phyloP scores from a whole-genome alignment of 2,797 vertebrate genomes.

The Nyctalus aviator region DNA sequence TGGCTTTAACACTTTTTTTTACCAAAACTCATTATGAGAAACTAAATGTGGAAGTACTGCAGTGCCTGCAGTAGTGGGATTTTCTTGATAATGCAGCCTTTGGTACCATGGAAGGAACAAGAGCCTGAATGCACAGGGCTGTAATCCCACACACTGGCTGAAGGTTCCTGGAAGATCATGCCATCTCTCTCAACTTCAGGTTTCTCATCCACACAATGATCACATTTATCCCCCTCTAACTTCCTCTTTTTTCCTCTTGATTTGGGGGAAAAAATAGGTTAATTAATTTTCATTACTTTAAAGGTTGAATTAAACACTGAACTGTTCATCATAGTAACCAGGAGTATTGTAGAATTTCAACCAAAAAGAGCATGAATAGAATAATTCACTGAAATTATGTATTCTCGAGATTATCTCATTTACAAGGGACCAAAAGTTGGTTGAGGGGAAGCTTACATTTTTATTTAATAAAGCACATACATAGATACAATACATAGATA shows the following conservation, averaged over 20 bases:
- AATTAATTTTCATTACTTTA: background rate
- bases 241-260: background rate
- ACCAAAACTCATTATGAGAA: background rate
- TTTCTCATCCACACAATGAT: background rate
- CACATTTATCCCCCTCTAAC: background rate
- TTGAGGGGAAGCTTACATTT: background rate
- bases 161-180: background rate
- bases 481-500: background rate
- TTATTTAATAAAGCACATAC: background rate
- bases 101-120: background rate
- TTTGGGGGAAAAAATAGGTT: background rate
- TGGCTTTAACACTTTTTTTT: background rate
- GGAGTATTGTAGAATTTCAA: background rate
- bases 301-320: background rate
- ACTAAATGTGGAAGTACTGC: background rate
- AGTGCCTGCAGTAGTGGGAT: background rate
- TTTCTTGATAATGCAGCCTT: background rate
- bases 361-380: background rate
- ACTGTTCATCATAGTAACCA: background rate
- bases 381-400: background rate
- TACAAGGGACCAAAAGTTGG: background rate
- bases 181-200: background rate
- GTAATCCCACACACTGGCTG: fast-evolving
- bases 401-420: background rate
- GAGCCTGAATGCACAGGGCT: background rate